Evolutionary conservation across 2,797 vertebrate genomes (phyloP), one percentile per base, ranked within the genome.

Genomic region (Hydrophis major): DNA sequence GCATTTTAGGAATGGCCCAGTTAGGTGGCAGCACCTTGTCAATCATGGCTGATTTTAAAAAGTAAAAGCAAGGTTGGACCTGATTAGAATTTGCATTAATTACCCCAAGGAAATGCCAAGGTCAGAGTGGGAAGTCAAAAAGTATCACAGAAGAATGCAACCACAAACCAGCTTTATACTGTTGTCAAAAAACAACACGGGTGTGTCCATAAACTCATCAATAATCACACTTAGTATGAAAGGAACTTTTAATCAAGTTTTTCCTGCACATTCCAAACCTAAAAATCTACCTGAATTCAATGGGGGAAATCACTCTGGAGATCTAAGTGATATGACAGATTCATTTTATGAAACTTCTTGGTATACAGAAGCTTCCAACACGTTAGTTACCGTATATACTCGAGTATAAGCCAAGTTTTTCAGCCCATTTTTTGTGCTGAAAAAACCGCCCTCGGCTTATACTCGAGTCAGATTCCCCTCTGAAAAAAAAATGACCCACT

Each of bases 301-400:
- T 8, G 18, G 8, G 18, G 18, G 8, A 0, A 56, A 66, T 83
- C 74, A 47, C 6, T 18, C 14, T 4, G 27, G 37, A 42, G 57
- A 14, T 16, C 27, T 28, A n/a, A 56, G 28, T 4, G n/a, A 28
- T 8, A 92, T 27, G 86, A 53, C 37, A 32, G n/a, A 94, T 59
- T 66, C 5, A n/a, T 61, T 94, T 93, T 90, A 42, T 53, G 83
- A 47, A 88, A 22, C 60, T 20, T 93, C 47, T 86, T 28, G 53
- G 63, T 42, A 69, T 47, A 90, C 28, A n/a, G 37, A 22, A 92
- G 74, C 90, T 60, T 32, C 27, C 69, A 60, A 91, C 91, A 93
- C 0, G 1, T 92, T 89, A 89, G 1, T 92, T 90, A 32, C 32
- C 32, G 32, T 32, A 32, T 32, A 32, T 32, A 32, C 1, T 32